These are phyloP conservation scores for Polyploca ridens DNA, from an alignment of 2,888 invertebrate genomes.

Conservation along the genomic window DNA sequence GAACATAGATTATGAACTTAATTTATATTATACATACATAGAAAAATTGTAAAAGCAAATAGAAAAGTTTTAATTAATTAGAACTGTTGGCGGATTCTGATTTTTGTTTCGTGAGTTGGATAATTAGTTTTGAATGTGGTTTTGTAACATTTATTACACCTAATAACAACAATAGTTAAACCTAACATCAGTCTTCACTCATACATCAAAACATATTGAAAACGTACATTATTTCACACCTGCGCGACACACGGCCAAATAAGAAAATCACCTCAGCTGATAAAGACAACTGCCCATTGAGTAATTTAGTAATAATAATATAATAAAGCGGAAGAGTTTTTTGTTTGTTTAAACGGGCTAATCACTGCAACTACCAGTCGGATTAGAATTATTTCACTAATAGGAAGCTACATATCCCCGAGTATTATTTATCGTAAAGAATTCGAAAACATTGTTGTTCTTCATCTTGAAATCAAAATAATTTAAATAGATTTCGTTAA, in stretches of 20 bases:
- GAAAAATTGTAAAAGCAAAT: not conserved
- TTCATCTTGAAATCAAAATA: not conserved
- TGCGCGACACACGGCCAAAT: not conserved
- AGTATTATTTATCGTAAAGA: too few species aligned
- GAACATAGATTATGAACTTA: not conserved
- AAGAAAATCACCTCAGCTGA: too few species aligned
- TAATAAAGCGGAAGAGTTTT: too few species aligned
- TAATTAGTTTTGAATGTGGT: slow-evolving; percentile 31
- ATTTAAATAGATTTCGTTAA: not conserved
- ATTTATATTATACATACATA: too few species aligned
- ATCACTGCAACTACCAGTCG: too few species aligned
- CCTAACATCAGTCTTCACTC: slow-evolving; percentile 77
- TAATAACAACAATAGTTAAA: slow-evolving; percentile 64
- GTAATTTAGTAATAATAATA: not conserved
- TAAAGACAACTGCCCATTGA: not conserved
- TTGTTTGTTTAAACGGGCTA: too few species aligned
- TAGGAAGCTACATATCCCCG: too few species aligned
- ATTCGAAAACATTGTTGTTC: not conserved
- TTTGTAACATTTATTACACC: slow-evolving; percentile 47
- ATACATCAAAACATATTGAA: slow-evolving; percentile 56
- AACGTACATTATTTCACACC: slow-evolving; percentile 28
- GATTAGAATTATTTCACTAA: too few species aligned
- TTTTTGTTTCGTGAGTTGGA: not conserved
- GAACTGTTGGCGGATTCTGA: not conserved
- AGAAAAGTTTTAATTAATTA: not conserved